Conservation (phyloP, 2,113 vertebrate genomes). For the Trochalopteron elliotii region DNA sequence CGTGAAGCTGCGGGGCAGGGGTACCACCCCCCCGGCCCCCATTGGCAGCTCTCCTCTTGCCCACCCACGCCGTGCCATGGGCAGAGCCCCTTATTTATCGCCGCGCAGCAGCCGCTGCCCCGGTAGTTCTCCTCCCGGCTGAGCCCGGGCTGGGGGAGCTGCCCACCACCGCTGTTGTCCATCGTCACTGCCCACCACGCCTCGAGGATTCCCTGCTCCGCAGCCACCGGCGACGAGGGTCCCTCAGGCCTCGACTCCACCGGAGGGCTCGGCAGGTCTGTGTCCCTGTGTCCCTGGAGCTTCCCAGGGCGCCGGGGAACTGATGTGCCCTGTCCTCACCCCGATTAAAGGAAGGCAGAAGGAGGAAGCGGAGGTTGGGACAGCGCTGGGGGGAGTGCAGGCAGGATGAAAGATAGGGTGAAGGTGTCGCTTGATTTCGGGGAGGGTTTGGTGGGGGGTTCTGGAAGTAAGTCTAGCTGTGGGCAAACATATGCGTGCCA, state of each 20-base stretch:
- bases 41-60: constrained; percentile 47
- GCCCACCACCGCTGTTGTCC: neutral
- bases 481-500: fast-evolving
- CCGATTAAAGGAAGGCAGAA: neutral
- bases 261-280: neutral
- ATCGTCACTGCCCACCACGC: fast-evolving
- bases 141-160: neutral
- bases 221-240: neutral
- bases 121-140: neutral
- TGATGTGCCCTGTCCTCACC: fast-evolving
- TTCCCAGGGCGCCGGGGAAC: neutral
- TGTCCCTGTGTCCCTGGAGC: neutral
- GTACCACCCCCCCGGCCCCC: neutral
- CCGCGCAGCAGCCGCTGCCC: neutral
- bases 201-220: fast-evolving
- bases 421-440: fast-evolving
- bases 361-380: neutral
- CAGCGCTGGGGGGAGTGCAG: fast-evolving
- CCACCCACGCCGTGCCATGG: constrained; percentile 20
- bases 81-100: constrained; percentile 51
- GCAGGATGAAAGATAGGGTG: neutral
- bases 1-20: constrained; percentile 16
- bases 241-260: neutral
- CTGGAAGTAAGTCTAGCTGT: neutral
- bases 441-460: neutral